phyloP scores from a whole-genome alignment of 2,888 invertebrate genomes.

The Cephus pygmeus region DNA sequence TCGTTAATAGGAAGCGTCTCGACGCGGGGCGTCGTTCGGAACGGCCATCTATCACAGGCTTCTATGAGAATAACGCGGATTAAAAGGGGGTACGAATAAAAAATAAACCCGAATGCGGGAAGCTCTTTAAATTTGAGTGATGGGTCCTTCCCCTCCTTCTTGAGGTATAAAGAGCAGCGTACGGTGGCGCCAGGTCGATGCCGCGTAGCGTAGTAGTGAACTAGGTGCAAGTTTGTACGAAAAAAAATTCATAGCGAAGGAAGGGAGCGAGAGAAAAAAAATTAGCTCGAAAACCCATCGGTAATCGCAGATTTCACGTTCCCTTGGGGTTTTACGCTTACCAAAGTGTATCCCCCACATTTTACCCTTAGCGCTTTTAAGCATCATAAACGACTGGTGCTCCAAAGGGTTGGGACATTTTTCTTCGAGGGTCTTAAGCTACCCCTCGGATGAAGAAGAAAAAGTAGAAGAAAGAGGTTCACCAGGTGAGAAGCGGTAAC shows the following conservation, averaged over 20 bases:
- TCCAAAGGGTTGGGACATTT: background rate
- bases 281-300: background rate
- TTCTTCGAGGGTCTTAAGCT: background rate
- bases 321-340: slow-evolving; percentile 2
- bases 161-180: background rate
- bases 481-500: background rate
- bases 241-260: background rate
- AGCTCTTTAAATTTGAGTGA: slow-evolving; percentile 40
- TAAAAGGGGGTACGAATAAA: slow-evolving; percentile 35
- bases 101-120: slow-evolving; percentile 36
- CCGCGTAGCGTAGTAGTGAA: background rate
- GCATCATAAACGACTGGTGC: background rate
- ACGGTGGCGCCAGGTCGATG: background rate
- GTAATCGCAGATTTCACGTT: background rate
- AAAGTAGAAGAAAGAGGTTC: slow-evolving; percentile 20
- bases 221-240: background rate
- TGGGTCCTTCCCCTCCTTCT: slow-evolving; percentile 17
- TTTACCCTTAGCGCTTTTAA: background rate
- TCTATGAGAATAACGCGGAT: slow-evolving; percentile 32
- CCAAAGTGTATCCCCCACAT: too few relatives aligned
- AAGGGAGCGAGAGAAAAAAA: background rate
- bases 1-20: slow-evolving; percentile 26
- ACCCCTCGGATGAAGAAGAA: background rate
- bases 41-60: slow-evolving; percentile 38
- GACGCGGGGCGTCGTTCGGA: slow-evolving; percentile 30